Percentiles rank a stretch among this genome's conserved stretches.
Conservation (phyloP, 2,797 vertebrate species). For the Aldrovandia affinis region DNA sequence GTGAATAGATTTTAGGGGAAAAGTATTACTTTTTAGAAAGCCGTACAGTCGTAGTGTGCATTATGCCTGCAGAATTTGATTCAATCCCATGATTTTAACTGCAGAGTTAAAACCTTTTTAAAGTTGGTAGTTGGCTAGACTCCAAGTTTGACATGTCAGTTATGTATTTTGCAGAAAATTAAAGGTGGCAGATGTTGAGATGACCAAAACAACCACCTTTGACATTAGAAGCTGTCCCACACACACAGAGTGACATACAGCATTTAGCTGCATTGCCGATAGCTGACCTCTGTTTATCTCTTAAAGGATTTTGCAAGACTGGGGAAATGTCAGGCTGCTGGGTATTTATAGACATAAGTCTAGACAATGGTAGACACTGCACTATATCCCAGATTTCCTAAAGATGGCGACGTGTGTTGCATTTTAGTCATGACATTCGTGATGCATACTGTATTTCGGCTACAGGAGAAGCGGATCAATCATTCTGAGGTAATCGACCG, state of each 20-base stretch:
- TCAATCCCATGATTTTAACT: neutral
- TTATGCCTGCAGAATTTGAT: neutral
- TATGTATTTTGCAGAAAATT: neutral
- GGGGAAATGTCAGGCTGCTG: conserved; percentile 5
- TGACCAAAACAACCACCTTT: neutral
- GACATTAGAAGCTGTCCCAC: no score
- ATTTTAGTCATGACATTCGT: neutral
- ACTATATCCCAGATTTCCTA: neutral
- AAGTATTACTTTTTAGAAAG: no score
- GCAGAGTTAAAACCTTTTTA: neutral
- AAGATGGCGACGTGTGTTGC: neutral
- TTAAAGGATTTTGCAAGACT: neutral
- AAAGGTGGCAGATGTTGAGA: neutral
- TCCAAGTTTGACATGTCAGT: neutral
- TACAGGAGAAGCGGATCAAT: no score
- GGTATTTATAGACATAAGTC: conserved; percentile 31
- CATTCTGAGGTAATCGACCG: no score
- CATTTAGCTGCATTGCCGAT: neutral
- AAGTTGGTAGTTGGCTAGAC: neutral
- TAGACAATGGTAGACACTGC: conserved; percentile 11
- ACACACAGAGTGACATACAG: no score
- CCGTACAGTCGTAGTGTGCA: no score
- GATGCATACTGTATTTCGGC: neutral
- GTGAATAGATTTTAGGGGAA: no score
- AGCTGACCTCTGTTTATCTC: neutral